Evolutionary conservation across 2,113 vertebrate genomes (phyloP).

Genomic region (Eptesicus fuscus): DNA sequence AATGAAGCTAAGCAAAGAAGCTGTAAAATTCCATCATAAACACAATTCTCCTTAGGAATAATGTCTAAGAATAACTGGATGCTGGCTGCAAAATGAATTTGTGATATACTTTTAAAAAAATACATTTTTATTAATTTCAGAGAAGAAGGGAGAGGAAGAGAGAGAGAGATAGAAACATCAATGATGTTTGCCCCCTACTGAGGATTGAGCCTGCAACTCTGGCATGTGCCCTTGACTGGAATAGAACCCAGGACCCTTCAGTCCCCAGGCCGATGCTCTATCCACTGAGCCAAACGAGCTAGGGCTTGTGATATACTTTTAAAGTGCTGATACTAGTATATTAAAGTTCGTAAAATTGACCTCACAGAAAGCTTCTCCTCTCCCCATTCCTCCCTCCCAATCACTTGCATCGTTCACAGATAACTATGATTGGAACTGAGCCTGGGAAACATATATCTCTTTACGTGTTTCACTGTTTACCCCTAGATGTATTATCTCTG

Average conservation of each 20-base stretch:
- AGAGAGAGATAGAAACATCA: too few species aligned
- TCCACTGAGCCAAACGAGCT: too few species aligned
- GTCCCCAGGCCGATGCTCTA: too few species aligned
- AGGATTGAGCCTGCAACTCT: too few species aligned
- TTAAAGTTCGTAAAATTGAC: conserved; percentile 60
- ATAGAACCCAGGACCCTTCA: too few species aligned
- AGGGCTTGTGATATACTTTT: conserved; percentile 3
- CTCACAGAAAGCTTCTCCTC: conserved; percentile 34
- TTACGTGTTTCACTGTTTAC: conserved; percentile 30
- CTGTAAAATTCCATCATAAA: conserved; percentile 58
- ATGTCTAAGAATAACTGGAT: conserved; percentile 47
- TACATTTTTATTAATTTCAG: too few species aligned
- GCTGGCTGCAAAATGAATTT: conserved; percentile 64
- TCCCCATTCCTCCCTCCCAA: not conserved
- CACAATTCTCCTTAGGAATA: conserved; percentile 57
- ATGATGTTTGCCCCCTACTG: too few species aligned
- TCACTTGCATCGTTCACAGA: conserved; percentile 5
- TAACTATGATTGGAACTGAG: conserved; percentile 50
- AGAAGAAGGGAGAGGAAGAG: too few species aligned
- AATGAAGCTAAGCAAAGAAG: conserved; percentile 72
- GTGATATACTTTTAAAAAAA: not conserved
- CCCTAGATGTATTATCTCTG: conserved; percentile 43
- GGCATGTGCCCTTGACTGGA: too few species aligned
- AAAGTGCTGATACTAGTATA: conserved; percentile 46
- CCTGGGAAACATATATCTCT: conserved; percentile 8